These are phyloP conservation scores for Ceyx melanurus DNA, from an alignment of 2,113 vertebrate species.

Conservation along the genomic window DNA sequence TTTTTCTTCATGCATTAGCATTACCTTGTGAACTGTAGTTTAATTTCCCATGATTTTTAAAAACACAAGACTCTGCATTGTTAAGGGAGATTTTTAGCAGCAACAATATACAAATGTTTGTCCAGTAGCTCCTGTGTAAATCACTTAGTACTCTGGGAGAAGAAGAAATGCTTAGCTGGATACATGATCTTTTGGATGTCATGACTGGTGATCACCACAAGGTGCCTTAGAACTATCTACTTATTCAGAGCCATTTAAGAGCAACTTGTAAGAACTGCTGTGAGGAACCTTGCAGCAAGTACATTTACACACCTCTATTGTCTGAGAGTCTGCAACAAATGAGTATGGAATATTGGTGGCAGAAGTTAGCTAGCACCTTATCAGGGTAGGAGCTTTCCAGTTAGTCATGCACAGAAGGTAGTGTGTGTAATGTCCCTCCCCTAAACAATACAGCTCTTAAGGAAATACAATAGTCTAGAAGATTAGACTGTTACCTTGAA, in stretches of 20 bases:
- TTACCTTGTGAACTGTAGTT: background rate
- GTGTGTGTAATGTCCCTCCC: accelerated
- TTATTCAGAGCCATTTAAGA: background rate
- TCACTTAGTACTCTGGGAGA: background rate
- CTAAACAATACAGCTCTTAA: background rate
- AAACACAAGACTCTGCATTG: background rate
- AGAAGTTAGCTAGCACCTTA: background rate
- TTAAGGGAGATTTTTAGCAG: background rate
- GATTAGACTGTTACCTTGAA: background rate
- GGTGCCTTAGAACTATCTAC: background rate
- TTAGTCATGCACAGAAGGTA: background rate
- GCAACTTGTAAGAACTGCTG: background rate
- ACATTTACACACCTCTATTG: background rate
- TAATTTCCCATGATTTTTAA: background rate
- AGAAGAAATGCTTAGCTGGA: background rate
- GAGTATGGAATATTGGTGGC: background rate
- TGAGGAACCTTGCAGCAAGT: background rate
- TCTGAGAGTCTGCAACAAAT: background rate
- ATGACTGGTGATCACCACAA: background rate
- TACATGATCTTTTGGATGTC: background rate
- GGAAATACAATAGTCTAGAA: background rate
- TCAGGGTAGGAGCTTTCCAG: background rate
- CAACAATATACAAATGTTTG: background rate
- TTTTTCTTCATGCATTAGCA: background rate
- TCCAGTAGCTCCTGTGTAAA: background rate